Conservation (phyloP, 2,797 vertebrate genomes). For the Carapus acus region DNA sequence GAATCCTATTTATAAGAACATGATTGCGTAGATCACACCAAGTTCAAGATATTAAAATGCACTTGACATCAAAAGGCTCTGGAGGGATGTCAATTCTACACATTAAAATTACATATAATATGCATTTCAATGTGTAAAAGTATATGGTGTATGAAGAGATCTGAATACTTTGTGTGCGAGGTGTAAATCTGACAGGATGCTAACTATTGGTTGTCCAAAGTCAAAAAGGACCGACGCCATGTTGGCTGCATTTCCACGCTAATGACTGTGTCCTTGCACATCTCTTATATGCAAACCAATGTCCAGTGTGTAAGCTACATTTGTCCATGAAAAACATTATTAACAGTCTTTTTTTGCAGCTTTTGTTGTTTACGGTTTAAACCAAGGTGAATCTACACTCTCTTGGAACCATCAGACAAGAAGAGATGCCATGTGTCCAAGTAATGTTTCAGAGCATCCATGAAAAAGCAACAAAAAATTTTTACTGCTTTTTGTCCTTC, state of each 20-base stretch:
- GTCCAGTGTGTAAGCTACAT: conserved; percentile 78
- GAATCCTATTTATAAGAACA: too few species aligned
- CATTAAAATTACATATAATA: too few species aligned
- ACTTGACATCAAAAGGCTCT: too few species aligned
- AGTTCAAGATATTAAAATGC: too few species aligned
- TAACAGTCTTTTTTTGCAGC: conserved; percentile 55
- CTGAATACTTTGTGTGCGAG: too few species aligned
- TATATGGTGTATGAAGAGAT: too few species aligned
- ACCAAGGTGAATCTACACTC: conserved; percentile 47
- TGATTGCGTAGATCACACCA: too few species aligned
- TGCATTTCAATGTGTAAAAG: too few species aligned
- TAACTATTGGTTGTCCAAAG: conserved; percentile 49
- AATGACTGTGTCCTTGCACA: conserved; percentile 21
- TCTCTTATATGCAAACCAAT: conserved; percentile 40
- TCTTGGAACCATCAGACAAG: conserved; percentile 41
- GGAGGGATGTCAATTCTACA: too few species aligned
- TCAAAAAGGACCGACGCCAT: conserved; percentile 40
- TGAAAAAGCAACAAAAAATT: too few species aligned
- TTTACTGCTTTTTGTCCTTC: conserved; percentile 77
- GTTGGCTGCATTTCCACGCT: conserved; percentile 36
- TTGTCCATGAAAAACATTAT: conserved; percentile 49
- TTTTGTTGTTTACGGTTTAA: conserved; percentile 40
- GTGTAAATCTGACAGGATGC: too few species aligned
- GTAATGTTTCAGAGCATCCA: conserved; percentile 45
- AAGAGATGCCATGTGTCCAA: conserved; percentile 50